Base-by-base conservation (phyloP, 2,888 invertebrate genomes). In the Helicoverpa assulta region DNA sequence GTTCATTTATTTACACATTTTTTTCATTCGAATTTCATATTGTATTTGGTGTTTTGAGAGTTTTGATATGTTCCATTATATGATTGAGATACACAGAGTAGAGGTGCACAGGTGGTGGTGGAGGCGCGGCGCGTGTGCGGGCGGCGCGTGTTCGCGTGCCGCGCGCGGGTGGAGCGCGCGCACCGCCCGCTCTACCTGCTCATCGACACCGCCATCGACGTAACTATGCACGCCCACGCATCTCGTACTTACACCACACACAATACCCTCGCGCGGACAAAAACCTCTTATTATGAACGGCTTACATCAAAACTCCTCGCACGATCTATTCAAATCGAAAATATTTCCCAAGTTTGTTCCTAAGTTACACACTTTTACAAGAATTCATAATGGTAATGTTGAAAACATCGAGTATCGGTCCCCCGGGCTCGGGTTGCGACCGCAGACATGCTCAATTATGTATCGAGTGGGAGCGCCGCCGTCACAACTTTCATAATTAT, bases 181-280 rank as follows among this genome's bases (percentile, higher is more conserved):
- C 70, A 78, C 80, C 63, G 63, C 19, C 92, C 91, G 0, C 37
- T 92, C 3, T 92, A 93, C 73, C 79, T 94, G 5, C 52, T 92
- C 57, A 75, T 94, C 5, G 94, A 93, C 73, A 54, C 90, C 1
- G 92, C 91, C 16, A 69, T 93, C 10, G 70, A 84, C 47, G 93
- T 92, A 3, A 84, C 85, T 85, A 52, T 7, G 14, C 5, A 26
- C 26, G 26, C 26, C 26, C 26, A 26, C 26, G 4, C 4, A 26
- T 4, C 26, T 26, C 4, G 26, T 4, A 26, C 26, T 26, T 26
- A 26, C 26, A 26, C 26, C 26, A 26, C 26, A 26, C 26, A 26
- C 26, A 26, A 26, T n/a, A n/a, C 26, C 26, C 26, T 26, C 26
- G 26, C 26, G 26, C 21, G 21, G 21, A 21, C 40, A 21, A 21